Base-by-base conservation (phyloP, 2,888 invertebrate genomes). In the Yponomeuta malinellus region DNA sequence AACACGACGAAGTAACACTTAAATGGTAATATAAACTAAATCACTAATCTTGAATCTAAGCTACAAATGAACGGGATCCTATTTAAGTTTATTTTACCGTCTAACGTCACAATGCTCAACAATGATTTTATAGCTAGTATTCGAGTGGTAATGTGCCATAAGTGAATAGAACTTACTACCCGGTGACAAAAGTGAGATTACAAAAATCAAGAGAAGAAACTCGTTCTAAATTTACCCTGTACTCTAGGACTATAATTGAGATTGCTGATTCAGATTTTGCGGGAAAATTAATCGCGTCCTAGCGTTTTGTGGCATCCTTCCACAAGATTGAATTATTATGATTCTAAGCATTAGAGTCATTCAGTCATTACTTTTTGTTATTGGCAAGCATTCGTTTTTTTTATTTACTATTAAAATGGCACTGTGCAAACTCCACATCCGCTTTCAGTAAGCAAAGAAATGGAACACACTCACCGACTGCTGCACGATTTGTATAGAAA, bases 171-270 rank as follows among this genome's bases (percentile, higher is more conserved):
- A 82, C 81, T 85, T 86, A 86, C 83, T 86, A 85, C 88, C 82
- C 59, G 76, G 89, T 90, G 90, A 88, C 85, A 83, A 86, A 78
- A 81, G 90, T 90, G 89, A 86, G 81, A 88, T 83, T 87, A 83
- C 79, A 89, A 90, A 89, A 90, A 90, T 80, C 81, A 89, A 80
- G 83, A 85, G 83, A 83, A 83, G 83, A 83, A 83, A 85, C 78
- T 84, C 81, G 89, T 89, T 84, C 87, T 91, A 91, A 88, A 83
- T 87, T 90, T 92, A 92, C 92, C 92, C 92, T 92, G 92, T 92
- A 88, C 85, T 89, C 90, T 91, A 91, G 90, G 88, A 88, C 70
- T 88, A 89, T 85, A 87, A 84, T 85, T 87, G 89, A 88, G 83
- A 81, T 83, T 83, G 87, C 78, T 77, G 82, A 81, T 71, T 82